Evolutionary conservation across 2,888 invertebrate genomes (phyloP), one percentile per base, ranked within the genome.

Genomic region (Encarsia formosa): DNA sequence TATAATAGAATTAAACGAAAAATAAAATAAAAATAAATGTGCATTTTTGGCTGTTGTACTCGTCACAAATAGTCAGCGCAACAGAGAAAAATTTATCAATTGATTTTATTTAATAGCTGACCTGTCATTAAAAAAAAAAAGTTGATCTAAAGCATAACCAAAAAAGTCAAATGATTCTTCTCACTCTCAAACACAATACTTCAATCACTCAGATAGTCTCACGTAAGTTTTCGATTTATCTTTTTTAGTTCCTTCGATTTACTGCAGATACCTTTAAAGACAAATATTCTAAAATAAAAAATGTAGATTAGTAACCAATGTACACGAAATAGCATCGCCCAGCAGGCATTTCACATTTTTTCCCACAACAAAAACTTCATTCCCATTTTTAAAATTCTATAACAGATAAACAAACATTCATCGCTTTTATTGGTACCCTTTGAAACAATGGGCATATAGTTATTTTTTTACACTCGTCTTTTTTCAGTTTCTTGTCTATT

Each of bases 351-450:
- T 68, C 65, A 65, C 65, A 62, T 69, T 63, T 49, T 71, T 68
- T 65, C 62, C 63, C 65, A 65, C 67, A 72, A 73, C 68, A 68
- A 63, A 71, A 71, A 66, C 64, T 65, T 59, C 61, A 62, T 63
- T 68, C 66, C 62, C 52, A 54, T 63, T 59, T 66, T 65, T 65
- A 62, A 65, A 70, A 67, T 68, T 63, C 67, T 70, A 68, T 70
- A 72, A 72, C 70, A 70, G 65, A 69, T 66, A 68, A 68, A 67
- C 65, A 66, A 70, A 70, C 64, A 67, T 65, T 68, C 67, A 67
- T 65, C 67, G 62, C 67, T 60, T 50, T 52, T 62, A 65, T 67
- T 66, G 62, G 66, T 66, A 68, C 68, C 67, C 71, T 65, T 34
- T 63, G 61, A 64, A 67, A 70, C 67, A 71, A 68, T 40, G 66